Conservation (phyloP, 1,140 invertebrate genomes). For the Scaptomyza montana region DNA sequence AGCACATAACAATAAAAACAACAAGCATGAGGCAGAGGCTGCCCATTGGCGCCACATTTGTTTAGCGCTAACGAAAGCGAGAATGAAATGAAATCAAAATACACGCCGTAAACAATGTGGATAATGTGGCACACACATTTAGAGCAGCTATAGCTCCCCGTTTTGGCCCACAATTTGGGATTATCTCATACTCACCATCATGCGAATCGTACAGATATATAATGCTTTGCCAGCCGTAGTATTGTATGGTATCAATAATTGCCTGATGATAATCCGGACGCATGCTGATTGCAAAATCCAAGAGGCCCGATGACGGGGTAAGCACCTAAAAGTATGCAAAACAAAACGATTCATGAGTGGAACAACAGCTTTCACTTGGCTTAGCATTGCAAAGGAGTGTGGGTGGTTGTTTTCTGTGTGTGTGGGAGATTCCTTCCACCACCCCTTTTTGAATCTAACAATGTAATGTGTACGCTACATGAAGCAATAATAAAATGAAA, state of each 20-base stretch:
- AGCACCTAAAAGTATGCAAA: slow-evolving; percentile 86
- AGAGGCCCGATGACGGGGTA: slow-evolving; percentile 91
- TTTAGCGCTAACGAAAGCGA: slow-evolving; percentile 64
- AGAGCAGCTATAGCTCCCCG: not conserved
- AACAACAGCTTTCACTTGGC: slow-evolving; percentile 5
- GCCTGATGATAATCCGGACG: slow-evolving; percentile 96
- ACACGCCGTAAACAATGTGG: slow-evolving; percentile 55
- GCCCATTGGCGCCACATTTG: slow-evolving; percentile 56
- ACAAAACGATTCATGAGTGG: slow-evolving; percentile 46
- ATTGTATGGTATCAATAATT: slow-evolving; percentile 95
- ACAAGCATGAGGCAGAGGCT: not conserved
- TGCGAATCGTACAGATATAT: slow-evolving; percentile 98
- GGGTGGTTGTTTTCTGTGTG: not conserved
- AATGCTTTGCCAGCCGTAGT: slow-evolving; percentile 96
- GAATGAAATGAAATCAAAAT: slow-evolving; percentile 75
- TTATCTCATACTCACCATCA: slow-evolving; percentile 90
- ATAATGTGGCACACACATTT: slow-evolving; percentile 42
- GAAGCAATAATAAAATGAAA: slow-evolving; percentile 82
- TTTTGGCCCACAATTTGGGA: not conserved
- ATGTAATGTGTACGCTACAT: slow-evolving; percentile 81
- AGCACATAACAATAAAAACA: slow-evolving; percentile 32
- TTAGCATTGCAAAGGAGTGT: not conserved
- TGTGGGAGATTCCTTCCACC: not conserved
- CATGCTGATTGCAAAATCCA: slow-evolving; percentile 96
- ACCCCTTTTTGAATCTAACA: slow-evolving; percentile 48